Base-by-base conservation (phyloP, 2,113 vertebrate genomes). In the Agelaius phoeniceus region DNA sequence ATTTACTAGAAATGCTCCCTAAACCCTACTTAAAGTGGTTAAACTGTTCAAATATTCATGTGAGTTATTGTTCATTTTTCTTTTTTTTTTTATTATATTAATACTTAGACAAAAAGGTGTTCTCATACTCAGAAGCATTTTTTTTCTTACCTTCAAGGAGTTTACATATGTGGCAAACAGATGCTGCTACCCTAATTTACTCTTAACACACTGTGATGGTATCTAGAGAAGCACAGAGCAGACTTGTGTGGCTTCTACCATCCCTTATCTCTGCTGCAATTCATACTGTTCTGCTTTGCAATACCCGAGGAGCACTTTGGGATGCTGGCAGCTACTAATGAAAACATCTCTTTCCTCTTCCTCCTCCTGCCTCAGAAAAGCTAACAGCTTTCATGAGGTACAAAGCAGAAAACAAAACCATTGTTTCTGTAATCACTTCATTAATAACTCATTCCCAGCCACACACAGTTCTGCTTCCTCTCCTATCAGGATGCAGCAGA, bases 331-430 rank as follows among this genome's bases (percentile, higher is more conserved):
- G 28, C 63, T 88, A 72, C 78, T 82, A 80, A 78, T 81, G 68
- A 91, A 89, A 83, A 77, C 76, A 69, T 24, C 9, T 31, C 43
- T 72, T 75, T 63, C 72, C 59, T 78, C 76, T 57, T 78, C 76
- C n/a, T 21, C 39, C 59, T 57, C 28, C 46, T 54, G 31, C 49
- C 48, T 79, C 76, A 86, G 66, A 95, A 77, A 26, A 51, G 37
- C 51, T 33, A 93, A 61, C 87, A 74, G 49, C 23, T 91, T 81
- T 74, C 61, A 65, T 3, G 27, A 81, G 17, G 49, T 49, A 72
- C 77, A 90, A 91, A 78, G 35, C 31, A 77, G 84, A 91, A 95
- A 91, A 95, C 30, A 87, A 84, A 69, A 54, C 17, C 19, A 85
- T 26, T 94, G 30, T 75, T 94, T 94, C 59, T 92, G 21, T 90